phyloP scores from a whole-genome alignment of 2,797 vertebrate species.

The Trematomus bernacchii region DNA sequence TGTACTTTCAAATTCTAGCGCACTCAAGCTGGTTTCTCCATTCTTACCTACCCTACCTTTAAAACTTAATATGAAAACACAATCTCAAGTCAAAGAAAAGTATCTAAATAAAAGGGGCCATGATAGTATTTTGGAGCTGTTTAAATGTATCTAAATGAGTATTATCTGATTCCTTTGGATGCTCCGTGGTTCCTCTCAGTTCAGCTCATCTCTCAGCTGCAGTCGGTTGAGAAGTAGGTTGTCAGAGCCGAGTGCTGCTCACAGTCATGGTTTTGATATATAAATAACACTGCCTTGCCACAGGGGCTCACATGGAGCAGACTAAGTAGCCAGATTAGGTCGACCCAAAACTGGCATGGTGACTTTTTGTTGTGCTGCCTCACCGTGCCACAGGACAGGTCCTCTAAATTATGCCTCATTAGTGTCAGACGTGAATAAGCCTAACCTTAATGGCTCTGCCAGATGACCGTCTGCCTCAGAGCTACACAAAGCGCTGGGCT shows the following conservation, averaged over 20 bases:
- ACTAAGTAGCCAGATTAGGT: conserved; percentile 28
- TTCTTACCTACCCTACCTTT: too few species aligned
- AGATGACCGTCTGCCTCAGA: conserved; percentile 37
- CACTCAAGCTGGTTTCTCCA: too few species aligned
- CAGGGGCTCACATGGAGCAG: conserved; percentile 47
- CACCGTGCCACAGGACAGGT: conserved; percentile 32
- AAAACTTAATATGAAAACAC: too few species aligned
- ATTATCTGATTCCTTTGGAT: conserved; percentile 12
- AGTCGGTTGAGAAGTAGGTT: conserved; percentile 72
- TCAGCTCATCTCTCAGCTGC: conserved; percentile 24
- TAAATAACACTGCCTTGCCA: conserved; percentile 64
- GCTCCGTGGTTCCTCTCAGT: conserved; percentile 15
- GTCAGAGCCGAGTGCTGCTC: conserved; percentile 63
- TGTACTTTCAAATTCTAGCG: too few species aligned
- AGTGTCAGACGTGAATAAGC: conserved; percentile 49
- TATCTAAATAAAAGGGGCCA: not conserved
- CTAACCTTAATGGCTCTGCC: conserved; percentile 39
- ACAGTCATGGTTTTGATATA: conserved; percentile 64
- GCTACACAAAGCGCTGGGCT: not conserved
- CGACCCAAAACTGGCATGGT: conserved; percentile 27
- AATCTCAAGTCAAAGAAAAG: conserved; percentile 3
- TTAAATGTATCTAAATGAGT: conserved; percentile 13
- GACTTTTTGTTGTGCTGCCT: conserved; percentile 31
- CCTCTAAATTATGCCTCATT: conserved; percentile 46
- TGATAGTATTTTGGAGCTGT: conserved; percentile 5